Percentiles rank a stretch among this genome's conserved stretches.
These are phyloP conservation scores for Aporrectodea caliginosa DNA, from an alignment of 1,140 invertebrate genomes.

Conservation along the genomic window DNA sequence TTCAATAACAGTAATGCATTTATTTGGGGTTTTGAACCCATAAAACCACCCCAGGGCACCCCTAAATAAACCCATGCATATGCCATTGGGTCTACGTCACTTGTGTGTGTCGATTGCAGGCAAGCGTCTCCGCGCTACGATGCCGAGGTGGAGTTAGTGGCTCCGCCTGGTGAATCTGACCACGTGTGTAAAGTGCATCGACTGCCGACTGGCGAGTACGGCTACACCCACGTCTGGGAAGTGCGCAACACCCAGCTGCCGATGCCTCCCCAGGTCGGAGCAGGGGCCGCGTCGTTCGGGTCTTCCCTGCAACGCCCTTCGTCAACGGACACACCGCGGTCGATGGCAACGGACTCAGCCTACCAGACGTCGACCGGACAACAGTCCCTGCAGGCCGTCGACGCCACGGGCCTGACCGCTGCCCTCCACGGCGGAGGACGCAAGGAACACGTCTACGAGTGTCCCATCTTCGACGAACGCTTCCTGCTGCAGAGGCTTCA, in stretches of 20 bases:
- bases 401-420: not conserved
- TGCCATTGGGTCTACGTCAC: too few species aligned
- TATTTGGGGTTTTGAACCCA: too few species aligned
- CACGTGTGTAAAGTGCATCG: constrained; percentile 21
- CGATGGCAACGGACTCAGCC: not conserved
- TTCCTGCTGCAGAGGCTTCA: not conserved
- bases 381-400: not conserved
- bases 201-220: constrained; percentile 21
- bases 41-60: too few species aligned
- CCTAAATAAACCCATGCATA: too few species aligned
- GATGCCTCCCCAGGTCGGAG: not conserved
- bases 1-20: too few species aligned
- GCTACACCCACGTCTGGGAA: constrained; percentile 24
- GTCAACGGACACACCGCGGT: not conserved
- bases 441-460: not conserved
- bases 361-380: not conserved
- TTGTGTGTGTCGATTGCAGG: too few species aligned
- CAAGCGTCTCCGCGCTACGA: not conserved
- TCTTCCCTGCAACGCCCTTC: not conserved
- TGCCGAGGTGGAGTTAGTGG: not conserved
- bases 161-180: not conserved
- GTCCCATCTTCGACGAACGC: not conserved
- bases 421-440: not conserved
- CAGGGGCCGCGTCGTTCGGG: too few species aligned
- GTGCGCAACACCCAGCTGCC: constrained; percentile 24